Conservation (phyloP, 2,888 invertebrate species). For the Cataglyphis rosenhaueri region DNA sequence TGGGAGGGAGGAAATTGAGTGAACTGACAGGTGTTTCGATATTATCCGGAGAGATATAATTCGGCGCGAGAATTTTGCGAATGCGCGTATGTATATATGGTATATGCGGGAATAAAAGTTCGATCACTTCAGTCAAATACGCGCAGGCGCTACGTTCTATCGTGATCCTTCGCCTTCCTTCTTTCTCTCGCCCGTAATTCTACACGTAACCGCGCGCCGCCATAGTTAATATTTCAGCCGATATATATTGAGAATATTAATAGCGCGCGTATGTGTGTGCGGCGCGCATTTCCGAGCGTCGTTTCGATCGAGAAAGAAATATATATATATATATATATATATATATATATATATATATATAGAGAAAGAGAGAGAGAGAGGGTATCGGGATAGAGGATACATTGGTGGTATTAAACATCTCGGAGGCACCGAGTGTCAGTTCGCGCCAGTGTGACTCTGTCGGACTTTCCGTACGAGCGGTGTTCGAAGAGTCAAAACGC, state of each 20-base stretch:
- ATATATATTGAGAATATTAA: constrained; percentile 71
- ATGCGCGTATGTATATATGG: background rate
- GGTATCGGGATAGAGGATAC: background rate
- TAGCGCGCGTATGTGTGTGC: constrained; percentile 38
- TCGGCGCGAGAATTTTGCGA: background rate
- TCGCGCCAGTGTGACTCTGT: constrained; percentile 12
- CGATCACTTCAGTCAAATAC: constrained; percentile 39
- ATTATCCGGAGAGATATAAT: constrained; percentile 21
- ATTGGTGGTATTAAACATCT: background rate
- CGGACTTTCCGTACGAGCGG: constrained; percentile 62
- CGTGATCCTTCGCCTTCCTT: constrained; percentile 55
- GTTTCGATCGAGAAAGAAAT: background rate
- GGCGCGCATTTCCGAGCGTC: constrained; percentile 57
- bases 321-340: no score
- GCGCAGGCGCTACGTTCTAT: constrained; percentile 72
- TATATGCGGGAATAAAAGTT: background rate
- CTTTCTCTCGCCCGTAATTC: constrained; percentile 57
- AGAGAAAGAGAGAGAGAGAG: constrained; percentile 2
- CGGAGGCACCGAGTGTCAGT: background rate
- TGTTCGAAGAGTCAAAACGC: constrained; percentile 52
- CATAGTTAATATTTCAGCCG: constrained; percentile 76
- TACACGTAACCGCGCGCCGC: constrained; percentile 73
- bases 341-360: no score
- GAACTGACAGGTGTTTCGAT: constrained; percentile 71
- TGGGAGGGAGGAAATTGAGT: constrained; percentile 51